These are phyloP conservation scores for Vulpes lagopus DNA, from an alignment of 2,113 vertebrate genomes.

Conservation along the genomic window DNA sequence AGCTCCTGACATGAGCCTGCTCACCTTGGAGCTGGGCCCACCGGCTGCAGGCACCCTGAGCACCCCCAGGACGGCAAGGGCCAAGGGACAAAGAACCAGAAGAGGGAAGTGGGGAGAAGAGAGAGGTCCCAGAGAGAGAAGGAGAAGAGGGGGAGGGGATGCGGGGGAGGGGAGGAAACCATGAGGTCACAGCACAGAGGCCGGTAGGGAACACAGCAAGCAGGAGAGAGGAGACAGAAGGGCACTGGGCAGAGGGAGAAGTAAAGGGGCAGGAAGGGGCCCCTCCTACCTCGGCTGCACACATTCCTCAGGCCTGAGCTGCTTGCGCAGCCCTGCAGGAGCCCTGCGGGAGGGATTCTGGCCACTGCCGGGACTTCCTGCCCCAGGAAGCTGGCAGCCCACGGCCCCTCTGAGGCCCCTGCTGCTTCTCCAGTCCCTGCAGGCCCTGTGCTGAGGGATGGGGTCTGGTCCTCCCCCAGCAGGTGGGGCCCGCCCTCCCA, in stretches of 20 bases:
- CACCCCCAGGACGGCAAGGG: neutral
- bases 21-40: conserved; percentile 59
- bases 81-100: neutral
- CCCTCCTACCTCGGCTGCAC: neutral
- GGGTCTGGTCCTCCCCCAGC: neutral
- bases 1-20: conserved; percentile 79
- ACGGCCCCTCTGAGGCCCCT: conserved; percentile 37
- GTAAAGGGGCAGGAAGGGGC: neutral
- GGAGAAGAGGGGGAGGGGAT: neutral
- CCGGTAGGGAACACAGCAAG: neutral
- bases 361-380: conserved; percentile 58
- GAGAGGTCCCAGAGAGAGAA: neutral
- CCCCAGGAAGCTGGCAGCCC: conserved; percentile 60
- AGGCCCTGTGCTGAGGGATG: neutral
- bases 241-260: neutral
- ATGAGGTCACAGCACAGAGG: neutral
- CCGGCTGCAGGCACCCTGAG: neutral
- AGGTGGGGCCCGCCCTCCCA: neutral
- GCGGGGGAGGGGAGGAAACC: neutral
- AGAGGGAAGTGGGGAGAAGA: neutral
- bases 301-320: conserved; percentile 52
- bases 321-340: neutral
- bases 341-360: neutral
- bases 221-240: neutral
- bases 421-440: neutral